Base-by-base conservation (phyloP, 2,888 invertebrate species). In the Pherbina coryleti region DNA sequence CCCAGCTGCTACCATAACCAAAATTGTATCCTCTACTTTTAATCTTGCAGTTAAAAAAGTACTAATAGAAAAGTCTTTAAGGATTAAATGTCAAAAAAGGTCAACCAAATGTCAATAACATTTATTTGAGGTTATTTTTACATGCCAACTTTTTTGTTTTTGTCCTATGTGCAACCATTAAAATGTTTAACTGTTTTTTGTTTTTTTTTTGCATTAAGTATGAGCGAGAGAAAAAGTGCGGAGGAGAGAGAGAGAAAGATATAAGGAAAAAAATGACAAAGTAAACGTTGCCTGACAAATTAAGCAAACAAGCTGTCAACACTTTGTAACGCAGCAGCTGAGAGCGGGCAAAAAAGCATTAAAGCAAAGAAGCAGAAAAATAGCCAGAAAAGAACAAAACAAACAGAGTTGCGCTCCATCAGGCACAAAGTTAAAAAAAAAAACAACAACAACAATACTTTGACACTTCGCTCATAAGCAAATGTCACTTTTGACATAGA, bases 271-370 rank as follows among this genome's bases (percentile, higher is more conserved):
- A 17, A n/a, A 34, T 64, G 34, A 8, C 28, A 64, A n/a, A 31
- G 44, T 44, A 44, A 44, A 44, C 44, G 44, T 67, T 57, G 57
- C 34, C 34, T 73, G 66, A 74, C 74, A 66, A 66, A 74, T 74
- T 74, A 53, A 74, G 74, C 64, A 74, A 64, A 74, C 74, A 74
- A 74, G 64, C 74, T 66, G 74, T 74, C 74, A 74, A 66, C 74
- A 66, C 74, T 74, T 49, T 53, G 53, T 19, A 51, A 53, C 51
- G 64, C 49, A 74, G 64, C 51, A 53, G 74, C 51, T 28, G 66
- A 51, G 31, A 62, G 62, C 55, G 60, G 22, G 25, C 17, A 22
- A 22, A 57, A 72, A 67, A 67, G 5, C 9, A 64, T n/a, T n/a
- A n/a, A n/a, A n/a, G n/a, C n/a, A 34, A 62, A 2, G 17, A 31